These are phyloP conservation scores for Octodonta nipae DNA, from an alignment of 2,888 invertebrate species.

Conservation along the genomic window DNA sequence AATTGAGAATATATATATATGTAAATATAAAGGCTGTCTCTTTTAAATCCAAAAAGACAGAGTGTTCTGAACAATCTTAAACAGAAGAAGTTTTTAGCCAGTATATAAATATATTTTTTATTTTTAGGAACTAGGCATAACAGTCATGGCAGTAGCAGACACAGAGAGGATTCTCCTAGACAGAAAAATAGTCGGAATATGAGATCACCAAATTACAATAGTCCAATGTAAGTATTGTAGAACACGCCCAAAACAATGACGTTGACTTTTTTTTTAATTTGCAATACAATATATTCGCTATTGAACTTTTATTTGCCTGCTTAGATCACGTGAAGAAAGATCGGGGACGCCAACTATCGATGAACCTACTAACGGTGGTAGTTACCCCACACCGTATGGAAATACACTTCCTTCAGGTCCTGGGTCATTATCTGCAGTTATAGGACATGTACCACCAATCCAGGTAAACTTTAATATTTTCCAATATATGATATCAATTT, in stretches of 20 bases:
- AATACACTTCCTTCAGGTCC: slow-evolving; percentile 18
- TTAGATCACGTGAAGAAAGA: slow-evolving; percentile 55
- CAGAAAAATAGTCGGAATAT: background rate
- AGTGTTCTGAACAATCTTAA: too few relatives aligned
- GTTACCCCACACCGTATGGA: slow-evolving; percentile 16
- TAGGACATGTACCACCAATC: slow-evolving; percentile 19
- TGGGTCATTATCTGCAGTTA: slow-evolving; percentile 23
- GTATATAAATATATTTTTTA: background rate
- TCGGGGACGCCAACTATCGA: slow-evolving; percentile 61
- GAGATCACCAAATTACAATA: slow-evolving; percentile 1
- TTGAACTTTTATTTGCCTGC: too few relatives aligned
- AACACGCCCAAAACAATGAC: too few relatives aligned
- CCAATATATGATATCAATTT: too few relatives aligned
- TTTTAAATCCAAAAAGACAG: too few relatives aligned
- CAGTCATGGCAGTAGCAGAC: slow-evolving; percentile 9
- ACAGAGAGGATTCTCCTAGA: slow-evolving; percentile 4
- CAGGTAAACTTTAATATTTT: slow-evolving; percentile 11
- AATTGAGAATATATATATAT: too few relatives aligned
- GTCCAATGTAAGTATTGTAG: slow-evolving; percentile 1
- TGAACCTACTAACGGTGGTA: slow-evolving; percentile 32
- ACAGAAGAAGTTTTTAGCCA: background rate
- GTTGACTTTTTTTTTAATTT: too few relatives aligned
- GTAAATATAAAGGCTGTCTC: too few relatives aligned
- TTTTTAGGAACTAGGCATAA: slow-evolving; percentile 9
- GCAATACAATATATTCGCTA: too few relatives aligned